Evolutionary conservation across 2,797 vertebrate species (phyloP).

Genomic region (Champsocephalus gunnari): DNA sequence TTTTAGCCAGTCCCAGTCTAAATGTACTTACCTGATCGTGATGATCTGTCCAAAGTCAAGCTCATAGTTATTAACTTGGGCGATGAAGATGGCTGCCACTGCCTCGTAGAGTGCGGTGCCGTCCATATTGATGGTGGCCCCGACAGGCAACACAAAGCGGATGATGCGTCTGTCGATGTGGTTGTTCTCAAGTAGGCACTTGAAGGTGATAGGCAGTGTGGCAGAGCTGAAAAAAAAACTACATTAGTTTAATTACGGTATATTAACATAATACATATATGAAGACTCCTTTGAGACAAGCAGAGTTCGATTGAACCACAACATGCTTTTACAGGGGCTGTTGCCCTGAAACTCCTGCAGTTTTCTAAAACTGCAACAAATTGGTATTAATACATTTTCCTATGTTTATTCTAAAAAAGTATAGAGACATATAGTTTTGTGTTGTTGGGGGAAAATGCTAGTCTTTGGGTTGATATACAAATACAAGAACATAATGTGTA

Average conservation of each 20-base stretch:
- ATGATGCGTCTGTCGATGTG: constrained; percentile 96
- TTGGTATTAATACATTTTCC: neutral
- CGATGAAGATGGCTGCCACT: constrained; percentile 97
- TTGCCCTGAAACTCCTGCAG: neutral
- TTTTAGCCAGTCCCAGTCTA: neutral
- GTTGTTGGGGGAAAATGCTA: neutral
- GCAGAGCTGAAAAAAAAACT: constrained; percentile 87
- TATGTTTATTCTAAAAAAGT: neutral
- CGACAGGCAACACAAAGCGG: constrained; percentile 96
- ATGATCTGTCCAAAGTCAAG: constrained; percentile 98
- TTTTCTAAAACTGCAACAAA: neutral
- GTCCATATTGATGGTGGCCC: constrained; percentile 99
- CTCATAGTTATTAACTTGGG: constrained; percentile 99
- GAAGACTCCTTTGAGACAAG: too few species aligned
- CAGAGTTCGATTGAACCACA: neutral
- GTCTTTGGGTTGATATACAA: neutral
- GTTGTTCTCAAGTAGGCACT: constrained; percentile 99
- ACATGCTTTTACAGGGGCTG: neutral
- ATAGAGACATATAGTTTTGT: neutral
- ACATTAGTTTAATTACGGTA: too few species aligned
- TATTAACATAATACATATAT: too few species aligned
- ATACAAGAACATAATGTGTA: neutral
- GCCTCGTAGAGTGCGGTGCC: constrained; percentile 97
- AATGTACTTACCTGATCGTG: constrained; percentile 90
- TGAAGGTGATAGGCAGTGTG: constrained; percentile 99